These are phyloP conservation scores for Prorops nasuta DNA, from an alignment of 1,140 invertebrate species.

Conservation along the genomic window DNA sequence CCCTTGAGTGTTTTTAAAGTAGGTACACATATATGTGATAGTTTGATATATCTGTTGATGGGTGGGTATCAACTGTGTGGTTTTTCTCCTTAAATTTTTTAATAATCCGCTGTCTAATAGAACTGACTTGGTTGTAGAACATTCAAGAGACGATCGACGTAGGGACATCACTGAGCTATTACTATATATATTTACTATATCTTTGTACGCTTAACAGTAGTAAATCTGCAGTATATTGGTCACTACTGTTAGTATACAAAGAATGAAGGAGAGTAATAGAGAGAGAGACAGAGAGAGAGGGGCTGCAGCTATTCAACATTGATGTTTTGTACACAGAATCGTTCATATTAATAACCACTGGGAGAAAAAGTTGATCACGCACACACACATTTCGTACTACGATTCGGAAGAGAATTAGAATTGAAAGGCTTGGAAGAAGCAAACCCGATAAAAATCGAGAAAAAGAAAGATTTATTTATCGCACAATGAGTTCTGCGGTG, in stretches of 20 bases:
- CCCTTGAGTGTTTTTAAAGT: slow-evolving; percentile 17
- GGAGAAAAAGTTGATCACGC: neutral
- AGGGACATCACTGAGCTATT: neutral
- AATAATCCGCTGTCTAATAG: neutral
- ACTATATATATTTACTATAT: neutral
- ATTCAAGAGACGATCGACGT: neutral
- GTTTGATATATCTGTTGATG: no score
- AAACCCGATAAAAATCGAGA: neutral
- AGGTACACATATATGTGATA: slow-evolving; percentile 20
- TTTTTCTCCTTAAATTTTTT: no score
- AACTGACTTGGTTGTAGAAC: slow-evolving; percentile 1
- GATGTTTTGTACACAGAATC: neutral
- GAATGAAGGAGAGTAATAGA: no score
- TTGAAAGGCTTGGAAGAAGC: slow-evolving; percentile 4
- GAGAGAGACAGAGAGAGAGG: no score
- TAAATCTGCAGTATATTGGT: no score
- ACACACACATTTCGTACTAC: neutral
- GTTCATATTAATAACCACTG: neutral
- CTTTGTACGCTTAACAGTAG: neutral
- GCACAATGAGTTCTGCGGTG: slow-evolving; percentile 44
- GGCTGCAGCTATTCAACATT: no score
- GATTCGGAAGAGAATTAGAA: neutral
- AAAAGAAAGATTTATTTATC: neutral
- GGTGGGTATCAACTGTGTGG: no score
- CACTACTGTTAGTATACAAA: no score